Evolutionary conservation across 2,113 vertebrate genomes (phyloP).

Genomic region (Mormyrus iriodes): DNA sequence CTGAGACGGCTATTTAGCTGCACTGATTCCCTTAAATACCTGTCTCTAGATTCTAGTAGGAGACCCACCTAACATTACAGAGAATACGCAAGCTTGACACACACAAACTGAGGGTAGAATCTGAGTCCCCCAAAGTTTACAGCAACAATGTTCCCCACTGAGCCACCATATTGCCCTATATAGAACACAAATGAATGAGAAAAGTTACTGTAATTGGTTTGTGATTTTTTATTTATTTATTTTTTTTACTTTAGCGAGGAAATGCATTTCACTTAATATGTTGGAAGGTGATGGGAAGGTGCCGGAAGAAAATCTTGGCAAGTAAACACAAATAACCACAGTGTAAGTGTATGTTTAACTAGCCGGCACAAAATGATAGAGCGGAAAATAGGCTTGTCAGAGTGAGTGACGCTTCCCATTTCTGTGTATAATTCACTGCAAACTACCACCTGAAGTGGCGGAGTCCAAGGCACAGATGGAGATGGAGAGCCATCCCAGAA

Average conservation of each 20-base stretch:
- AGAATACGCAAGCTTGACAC: background rate
- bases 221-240: background rate
- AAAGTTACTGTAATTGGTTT: background rate
- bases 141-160: background rate
- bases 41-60: background rate
- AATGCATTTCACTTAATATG: background rate
- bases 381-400: constrained; percentile 60
- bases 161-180: background rate
- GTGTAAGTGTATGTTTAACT: constrained; percentile 44
- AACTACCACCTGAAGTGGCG: constrained; percentile 45
- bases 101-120: background rate
- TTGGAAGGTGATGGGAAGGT: background rate
- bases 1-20: background rate
- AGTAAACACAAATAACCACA: constrained; percentile 37
- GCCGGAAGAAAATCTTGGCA: constrained; percentile 13
- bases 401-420: constrained; percentile 55
- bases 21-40: background rate
- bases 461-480: constrained; percentile 41
- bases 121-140: background rate
- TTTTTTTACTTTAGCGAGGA: background rate
- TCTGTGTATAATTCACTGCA: constrained; percentile 49
- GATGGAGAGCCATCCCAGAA: constrained; percentile 34
- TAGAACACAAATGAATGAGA: background rate
- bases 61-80: background rate
- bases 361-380: constrained; percentile 48